Conservation (phyloP, 2,888 invertebrate species). For the Tiliacea aurago region DNA sequence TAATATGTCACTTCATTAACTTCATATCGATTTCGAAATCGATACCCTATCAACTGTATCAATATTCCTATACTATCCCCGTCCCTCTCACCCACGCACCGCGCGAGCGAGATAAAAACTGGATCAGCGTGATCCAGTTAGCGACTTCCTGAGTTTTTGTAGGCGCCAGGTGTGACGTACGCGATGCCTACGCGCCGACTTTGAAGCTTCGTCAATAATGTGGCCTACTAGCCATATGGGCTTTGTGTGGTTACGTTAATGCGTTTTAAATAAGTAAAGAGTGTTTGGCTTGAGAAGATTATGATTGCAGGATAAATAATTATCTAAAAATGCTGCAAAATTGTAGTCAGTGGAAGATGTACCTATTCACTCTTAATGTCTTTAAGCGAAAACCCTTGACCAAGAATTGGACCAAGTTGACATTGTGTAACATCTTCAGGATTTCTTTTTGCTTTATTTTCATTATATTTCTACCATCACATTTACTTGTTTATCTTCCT, state of each 20-base stretch:
- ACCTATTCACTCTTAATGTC: too few species aligned
- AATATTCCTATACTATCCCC: constrained; percentile 22
- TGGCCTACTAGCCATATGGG: constrained; percentile 24
- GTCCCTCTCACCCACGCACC: constrained; percentile 15
- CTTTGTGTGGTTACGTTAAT: constrained; percentile 49
- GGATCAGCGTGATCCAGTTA: constrained; percentile 61
- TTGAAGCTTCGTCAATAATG: constrained; percentile 36
- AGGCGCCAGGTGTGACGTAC: constrained; percentile 66
- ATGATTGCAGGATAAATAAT: background rate
- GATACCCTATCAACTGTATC: constrained; percentile 34
- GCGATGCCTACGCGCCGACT: constrained; percentile 51
- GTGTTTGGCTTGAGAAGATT: background rate
- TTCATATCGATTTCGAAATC: constrained; percentile 43
- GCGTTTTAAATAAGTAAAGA: constrained; percentile 41
- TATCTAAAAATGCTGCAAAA: constrained; percentile 9
- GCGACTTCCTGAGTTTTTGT: constrained; percentile 66
- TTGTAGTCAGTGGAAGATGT: background rate
- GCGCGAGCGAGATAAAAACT: constrained; percentile 59
- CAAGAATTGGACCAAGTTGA: background rate
- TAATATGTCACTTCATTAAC: constrained; percentile 35
- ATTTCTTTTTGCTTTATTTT: background rate
- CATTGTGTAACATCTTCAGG: background rate
- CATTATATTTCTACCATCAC: too few species aligned
- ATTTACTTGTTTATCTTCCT: background rate
- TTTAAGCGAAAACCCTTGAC: too few species aligned